These are phyloP conservation scores for Apolygus lucorum DNA, from an alignment of 1,140 invertebrate genomes.

Conservation along the genomic window DNA sequence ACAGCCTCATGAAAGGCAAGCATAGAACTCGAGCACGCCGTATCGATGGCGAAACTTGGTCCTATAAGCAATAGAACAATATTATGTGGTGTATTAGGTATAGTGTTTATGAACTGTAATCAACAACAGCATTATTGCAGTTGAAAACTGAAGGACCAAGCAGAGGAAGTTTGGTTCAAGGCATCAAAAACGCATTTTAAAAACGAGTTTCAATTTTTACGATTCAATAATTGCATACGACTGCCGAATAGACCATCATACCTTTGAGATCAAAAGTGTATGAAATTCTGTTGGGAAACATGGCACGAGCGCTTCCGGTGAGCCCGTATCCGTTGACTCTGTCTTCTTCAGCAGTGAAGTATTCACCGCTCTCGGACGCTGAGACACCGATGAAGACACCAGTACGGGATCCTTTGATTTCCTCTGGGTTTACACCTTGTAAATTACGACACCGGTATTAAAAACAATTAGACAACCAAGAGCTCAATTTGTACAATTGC, in stretches of 20 bases:
- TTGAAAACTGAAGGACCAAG: too few species aligned
- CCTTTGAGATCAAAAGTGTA: slow-evolving; percentile 83
- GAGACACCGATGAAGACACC: slow-evolving; percentile 88
- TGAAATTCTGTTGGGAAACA: slow-evolving; percentile 94
- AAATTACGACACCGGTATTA: slow-evolving; percentile 12
- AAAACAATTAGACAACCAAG: slow-evolving; percentile 11
- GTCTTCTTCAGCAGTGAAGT: slow-evolving; percentile 62
- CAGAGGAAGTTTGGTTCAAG: too few species aligned
- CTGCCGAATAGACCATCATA: slow-evolving; percentile 3
- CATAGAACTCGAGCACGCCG: slow-evolving; percentile 89
- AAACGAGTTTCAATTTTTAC: too few species aligned
- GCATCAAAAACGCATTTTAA: too few species aligned
- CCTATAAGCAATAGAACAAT: too few species aligned
- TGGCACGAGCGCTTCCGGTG: slow-evolving; percentile 83
- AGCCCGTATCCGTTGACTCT: slow-evolving; percentile 83
- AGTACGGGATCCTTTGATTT: slow-evolving; percentile 71
- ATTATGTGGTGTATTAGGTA: too few species aligned
- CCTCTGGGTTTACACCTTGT: slow-evolving; percentile 63
- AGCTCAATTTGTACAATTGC: not conserved
- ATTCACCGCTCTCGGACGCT: slow-evolving; percentile 74
- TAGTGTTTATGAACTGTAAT: too few species aligned
- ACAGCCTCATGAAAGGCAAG: slow-evolving; percentile 82
- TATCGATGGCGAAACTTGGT: slow-evolving; percentile 88
- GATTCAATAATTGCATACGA: slow-evolving; percentile 12
- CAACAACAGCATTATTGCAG: too few species aligned